Percentiles rank a stretch among this genome's conserved stretches.
Conservation (phyloP, 2,888 invertebrate genomes). For the Ectropis crepuscularia region DNA sequence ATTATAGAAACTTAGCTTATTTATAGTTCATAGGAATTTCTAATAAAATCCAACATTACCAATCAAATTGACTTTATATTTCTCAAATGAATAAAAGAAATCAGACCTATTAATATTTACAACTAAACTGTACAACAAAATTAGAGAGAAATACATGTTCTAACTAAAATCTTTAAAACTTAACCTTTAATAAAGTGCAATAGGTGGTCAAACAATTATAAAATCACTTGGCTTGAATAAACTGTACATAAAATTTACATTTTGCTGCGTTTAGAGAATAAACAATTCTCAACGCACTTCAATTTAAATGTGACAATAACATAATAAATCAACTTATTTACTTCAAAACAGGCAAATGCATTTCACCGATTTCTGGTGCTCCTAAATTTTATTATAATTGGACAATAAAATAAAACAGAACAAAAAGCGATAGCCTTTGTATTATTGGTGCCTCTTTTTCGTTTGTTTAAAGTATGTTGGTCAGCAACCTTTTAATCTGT, state of each 20-base stretch:
- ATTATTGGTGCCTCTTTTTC: no score
- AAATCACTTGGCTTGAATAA: constrained; percentile 9
- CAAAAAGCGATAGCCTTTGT: no score
- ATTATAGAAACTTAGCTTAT: no score
- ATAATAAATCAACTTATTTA: not conserved
- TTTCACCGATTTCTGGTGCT: no score
- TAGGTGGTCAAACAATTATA: constrained; percentile 16
- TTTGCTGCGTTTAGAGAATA: not conserved
- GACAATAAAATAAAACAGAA: no score
- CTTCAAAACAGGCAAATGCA: no score
- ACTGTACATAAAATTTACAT: constrained; percentile 16
- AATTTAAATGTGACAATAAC: not conserved
- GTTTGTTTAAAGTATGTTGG: no score
- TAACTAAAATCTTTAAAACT: constrained; percentile 33
- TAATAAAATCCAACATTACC: constrained; percentile 36
- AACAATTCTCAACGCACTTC: constrained; percentile 1
- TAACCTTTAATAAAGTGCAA: constrained; percentile 18
- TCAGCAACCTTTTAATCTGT: no score
- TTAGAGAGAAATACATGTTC: constrained; percentile 21
- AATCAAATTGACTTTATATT: constrained; percentile 50
- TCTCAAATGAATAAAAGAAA: constrained; percentile 38
- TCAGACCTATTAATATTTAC: constrained; percentile 45
- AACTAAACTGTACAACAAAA: constrained; percentile 38
- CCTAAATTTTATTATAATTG: no score
- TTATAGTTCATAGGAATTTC: not conserved